These are phyloP conservation scores for Acrocephalus scirpaceus DNA, from an alignment of 2,797 vertebrate species.

Conservation along the genomic window DNA sequence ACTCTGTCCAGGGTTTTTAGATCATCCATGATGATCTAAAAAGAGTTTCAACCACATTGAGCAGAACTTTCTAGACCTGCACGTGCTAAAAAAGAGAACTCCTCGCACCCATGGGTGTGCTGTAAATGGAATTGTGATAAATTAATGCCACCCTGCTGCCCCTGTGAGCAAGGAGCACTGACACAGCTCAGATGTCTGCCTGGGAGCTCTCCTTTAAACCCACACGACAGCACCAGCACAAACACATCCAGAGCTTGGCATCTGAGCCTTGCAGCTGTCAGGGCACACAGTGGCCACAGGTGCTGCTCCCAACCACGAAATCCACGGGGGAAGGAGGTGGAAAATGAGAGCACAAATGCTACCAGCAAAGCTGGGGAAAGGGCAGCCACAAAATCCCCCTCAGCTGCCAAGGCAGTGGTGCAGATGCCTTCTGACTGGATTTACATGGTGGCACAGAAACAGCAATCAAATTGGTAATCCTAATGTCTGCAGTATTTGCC, in stretches of 20 bases:
- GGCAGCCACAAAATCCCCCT: background rate
- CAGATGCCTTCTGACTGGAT: background rate
- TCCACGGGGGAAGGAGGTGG: background rate
- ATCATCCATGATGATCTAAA: too few species aligned
- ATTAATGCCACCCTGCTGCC: background rate
- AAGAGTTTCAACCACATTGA: background rate
- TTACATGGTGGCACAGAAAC: background rate
- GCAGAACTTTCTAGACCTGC: too few species aligned
- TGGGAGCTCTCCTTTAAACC: background rate
- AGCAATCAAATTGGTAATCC: background rate
- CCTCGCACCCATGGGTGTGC: too few species aligned
- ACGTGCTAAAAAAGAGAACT: background rate
- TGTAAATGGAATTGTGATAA: background rate
- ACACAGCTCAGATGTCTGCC: background rate
- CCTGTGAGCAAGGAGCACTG: background rate
- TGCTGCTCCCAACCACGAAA: conserved; percentile 15
- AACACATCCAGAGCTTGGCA: conserved; percentile 7
- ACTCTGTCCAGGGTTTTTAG: background rate
- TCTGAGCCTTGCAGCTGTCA: conserved; percentile 36
- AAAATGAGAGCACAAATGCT: conserved; percentile 1
- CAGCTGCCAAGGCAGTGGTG: background rate
- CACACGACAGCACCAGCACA: background rate
- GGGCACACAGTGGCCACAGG: conserved; percentile 38
- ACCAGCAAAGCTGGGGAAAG: conserved; percentile 14
- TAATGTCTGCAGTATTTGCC: background rate